A percentile compares a stretch with the other conserved stretches of the same genome.
Conservation (phyloP, 2,113 vertebrate genomes). For the Chaetodon trifascialis region DNA sequence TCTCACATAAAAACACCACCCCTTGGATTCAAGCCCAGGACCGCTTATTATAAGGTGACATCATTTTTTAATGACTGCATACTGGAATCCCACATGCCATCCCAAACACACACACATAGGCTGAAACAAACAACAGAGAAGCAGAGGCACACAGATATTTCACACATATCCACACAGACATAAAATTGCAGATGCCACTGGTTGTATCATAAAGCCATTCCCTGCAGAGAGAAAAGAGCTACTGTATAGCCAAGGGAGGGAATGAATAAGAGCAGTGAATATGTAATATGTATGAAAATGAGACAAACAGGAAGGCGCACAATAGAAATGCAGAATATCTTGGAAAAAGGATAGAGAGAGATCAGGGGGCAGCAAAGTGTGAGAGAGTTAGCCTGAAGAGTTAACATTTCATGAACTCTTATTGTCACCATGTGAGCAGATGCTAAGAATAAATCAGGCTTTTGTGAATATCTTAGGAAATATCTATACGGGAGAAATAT, state of each 20-base stretch:
- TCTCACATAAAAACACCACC: not conserved
- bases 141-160: not conserved
- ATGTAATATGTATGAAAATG: conserved; percentile 72
- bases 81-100: conserved; percentile 4
- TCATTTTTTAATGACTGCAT: not conserved
- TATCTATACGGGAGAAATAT: conserved; percentile 42
- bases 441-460: conserved; percentile 54
- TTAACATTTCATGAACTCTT: conserved; percentile 56
- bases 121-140: conserved; percentile 21
- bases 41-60: not conserved
- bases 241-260: conserved; percentile 2
- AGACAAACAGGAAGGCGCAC: conserved; percentile 54
- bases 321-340: conserved; percentile 26
- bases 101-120: conserved; percentile 11
- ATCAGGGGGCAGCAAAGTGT: conserved; percentile 17
- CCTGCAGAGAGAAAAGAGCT: conserved; percentile 32
- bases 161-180: conserved; percentile 6
- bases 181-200: conserved; percentile 21
- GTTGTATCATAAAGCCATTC: conserved; percentile 32
- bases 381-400: conserved; percentile 32
- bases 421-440: conserved; percentile 49
- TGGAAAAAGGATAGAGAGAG: not conserved
- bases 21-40: not conserved
- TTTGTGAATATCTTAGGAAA: conserved; percentile 45
- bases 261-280: conserved; percentile 40